phyloP scores from a whole-genome alignment of 2,797 vertebrate genomes.

The Gorsachius magnificus region DNA sequence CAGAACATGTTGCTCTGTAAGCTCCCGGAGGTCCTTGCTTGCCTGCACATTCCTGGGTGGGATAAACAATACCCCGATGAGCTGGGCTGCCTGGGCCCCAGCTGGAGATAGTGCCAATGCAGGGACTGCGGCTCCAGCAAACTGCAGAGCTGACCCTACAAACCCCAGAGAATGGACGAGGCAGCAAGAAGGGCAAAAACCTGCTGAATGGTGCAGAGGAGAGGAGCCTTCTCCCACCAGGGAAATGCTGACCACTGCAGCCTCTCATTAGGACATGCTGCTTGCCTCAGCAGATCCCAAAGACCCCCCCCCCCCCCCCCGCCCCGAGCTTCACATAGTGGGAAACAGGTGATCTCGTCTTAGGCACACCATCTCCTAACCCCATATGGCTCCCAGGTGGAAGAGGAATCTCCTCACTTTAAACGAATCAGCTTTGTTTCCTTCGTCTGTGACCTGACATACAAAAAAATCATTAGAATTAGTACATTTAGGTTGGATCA shows the following conservation, averaged over 20 bases:
- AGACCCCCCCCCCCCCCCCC: background rate
- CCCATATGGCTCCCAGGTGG: background rate
- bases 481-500: background rate
- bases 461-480: background rate
- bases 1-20: background rate
- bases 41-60: conserved; percentile 21
- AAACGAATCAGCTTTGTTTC: background rate
- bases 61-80: background rate
- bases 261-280: background rate
- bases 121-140: background rate
- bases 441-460: background rate
- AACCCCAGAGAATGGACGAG: background rate
- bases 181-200: background rate
- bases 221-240: background rate
- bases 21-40: background rate
- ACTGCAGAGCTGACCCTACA: background rate
- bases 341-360: background rate
- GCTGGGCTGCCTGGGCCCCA: background rate
- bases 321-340: background rate
- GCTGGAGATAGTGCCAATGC: background rate
- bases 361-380: background rate
- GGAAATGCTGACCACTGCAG: background rate
- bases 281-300: background rate
- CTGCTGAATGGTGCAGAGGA: background rate
- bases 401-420: background rate